Conservation (phyloP, 2,888 invertebrate species). For the Coleophora deauratella region DNA sequence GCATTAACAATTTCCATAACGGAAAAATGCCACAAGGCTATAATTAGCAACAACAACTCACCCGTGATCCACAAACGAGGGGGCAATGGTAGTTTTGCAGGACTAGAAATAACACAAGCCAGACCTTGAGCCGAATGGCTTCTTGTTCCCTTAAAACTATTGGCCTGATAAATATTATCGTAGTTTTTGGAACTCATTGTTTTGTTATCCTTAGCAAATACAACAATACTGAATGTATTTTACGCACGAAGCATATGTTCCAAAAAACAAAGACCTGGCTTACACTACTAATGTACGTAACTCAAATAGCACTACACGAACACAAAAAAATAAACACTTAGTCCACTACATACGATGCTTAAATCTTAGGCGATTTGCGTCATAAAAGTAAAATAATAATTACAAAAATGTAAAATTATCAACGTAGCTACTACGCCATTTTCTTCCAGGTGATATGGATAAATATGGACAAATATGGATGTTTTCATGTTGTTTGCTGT, state of each 20-base stretch:
- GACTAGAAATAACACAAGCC: slow-evolving; percentile 40
- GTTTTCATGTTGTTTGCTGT: too few species aligned
- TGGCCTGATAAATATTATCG: slow-evolving; percentile 27
- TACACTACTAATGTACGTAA: slow-evolving; percentile 29
- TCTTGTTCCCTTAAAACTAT: slow-evolving; percentile 33
- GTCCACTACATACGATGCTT: slow-evolving; percentile 37
- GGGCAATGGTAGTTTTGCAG: slow-evolving; percentile 67
- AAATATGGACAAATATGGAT: too few species aligned
- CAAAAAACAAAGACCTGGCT: slow-evolving; percentile 43
- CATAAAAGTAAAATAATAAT: slow-evolving; percentile 53
- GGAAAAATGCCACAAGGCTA: neutral
- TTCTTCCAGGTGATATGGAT: slow-evolving; percentile 10
- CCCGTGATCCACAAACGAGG: slow-evolving; percentile 68
- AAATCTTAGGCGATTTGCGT: slow-evolving; percentile 61
- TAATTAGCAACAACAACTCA: slow-evolving; percentile 20
- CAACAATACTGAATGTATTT: neutral
- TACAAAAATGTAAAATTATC: slow-evolving; percentile 62
- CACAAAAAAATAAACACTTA: slow-evolving; percentile 28
- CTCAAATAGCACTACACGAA: slow-evolving; percentile 28
- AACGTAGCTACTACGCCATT: slow-evolving; percentile 52
- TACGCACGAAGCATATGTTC: slow-evolving; percentile 39
- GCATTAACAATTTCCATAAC: neutral
- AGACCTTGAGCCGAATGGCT: slow-evolving; percentile 66
- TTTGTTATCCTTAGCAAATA: slow-evolving; percentile 30
- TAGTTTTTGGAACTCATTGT: slow-evolving; percentile 43